Evolutionary conservation across 2,113 vertebrate genomes (phyloP).

Genomic region (Brienomyrus longianalis): DNA sequence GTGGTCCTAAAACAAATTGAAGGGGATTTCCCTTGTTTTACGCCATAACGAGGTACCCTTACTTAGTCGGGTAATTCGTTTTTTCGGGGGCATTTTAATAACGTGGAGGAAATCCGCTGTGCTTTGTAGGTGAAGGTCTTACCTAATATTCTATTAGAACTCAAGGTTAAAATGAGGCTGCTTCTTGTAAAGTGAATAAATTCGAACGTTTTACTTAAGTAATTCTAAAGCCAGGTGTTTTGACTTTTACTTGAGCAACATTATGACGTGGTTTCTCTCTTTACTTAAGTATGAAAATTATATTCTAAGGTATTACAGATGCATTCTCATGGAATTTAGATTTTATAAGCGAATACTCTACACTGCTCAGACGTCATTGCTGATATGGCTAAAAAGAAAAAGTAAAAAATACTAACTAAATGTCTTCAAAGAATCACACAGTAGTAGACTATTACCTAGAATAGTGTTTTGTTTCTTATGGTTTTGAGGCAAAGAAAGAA

Average conservation of each 20-base stretch:
- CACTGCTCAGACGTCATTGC: background rate
- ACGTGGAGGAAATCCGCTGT: background rate
- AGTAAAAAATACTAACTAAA: background rate
- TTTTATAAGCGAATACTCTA: background rate
- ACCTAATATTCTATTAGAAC: background rate
- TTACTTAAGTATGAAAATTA: background rate
- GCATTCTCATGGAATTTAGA: background rate
- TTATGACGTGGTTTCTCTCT: background rate
- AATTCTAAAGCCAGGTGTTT: background rate
- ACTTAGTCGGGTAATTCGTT: background rate
- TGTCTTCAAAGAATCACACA: background rate
- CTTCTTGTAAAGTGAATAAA: background rate
- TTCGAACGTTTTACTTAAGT: background rate
- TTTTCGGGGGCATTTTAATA: background rate
- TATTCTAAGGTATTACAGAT: background rate
- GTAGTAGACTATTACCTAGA: background rate
- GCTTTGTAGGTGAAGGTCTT: background rate
- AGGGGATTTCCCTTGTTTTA: slow-evolving; percentile 2
- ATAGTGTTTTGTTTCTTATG: background rate
- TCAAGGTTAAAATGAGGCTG: background rate
- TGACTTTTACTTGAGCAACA: background rate
- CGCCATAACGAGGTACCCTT: background rate
- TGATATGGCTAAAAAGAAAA: background rate
- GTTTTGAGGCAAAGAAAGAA: background rate
- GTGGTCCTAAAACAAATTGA: background rate